Base-by-base conservation (phyloP, 23 tunicate species). In the Ciona savignyi region DNA sequence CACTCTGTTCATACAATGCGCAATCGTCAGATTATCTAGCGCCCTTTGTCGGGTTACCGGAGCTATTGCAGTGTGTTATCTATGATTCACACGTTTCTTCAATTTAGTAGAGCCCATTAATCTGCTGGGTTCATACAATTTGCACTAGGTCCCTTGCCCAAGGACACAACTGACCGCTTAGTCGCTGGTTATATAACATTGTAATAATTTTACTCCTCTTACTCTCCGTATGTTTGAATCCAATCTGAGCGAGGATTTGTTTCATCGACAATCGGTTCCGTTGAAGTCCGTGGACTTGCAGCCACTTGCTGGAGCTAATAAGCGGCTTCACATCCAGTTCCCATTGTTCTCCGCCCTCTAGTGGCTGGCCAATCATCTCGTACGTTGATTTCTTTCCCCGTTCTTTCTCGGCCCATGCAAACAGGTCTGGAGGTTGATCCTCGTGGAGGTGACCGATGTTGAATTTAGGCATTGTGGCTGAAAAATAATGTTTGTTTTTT, bases 241-340 rank as follows among this genome's bases (percentile, higher is more conserved):
- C 89, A 70, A 83, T 77, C 22, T 78, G 77, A 4, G 89, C 70
- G 66, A 83, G 49, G 29, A 83, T 83, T 56, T 83, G 89, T 21
- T 61, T 77, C 89, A 83, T 83, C 23, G 81, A 65, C 73, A 83
- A 70, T 65, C 89, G 83, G 62, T 85, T 91, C 23, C 97, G 70
- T 30, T 80, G 77, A 65, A 91, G 51, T 3, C 97, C 97, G 62
- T 91, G 91, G 11, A 76, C 66, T 76, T 85, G 70, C 74, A 91
- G 62, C 97, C 97, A 91, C 62, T 79, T 85, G 70, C 67, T 72
- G 62, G 97, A 84, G 83, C 91, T 91, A 60, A 91, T 91, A 33
- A 91, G 80, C 19, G 83, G 79, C 35, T 67, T 76, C 11, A 85
- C 97, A 77, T 91, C 97, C 0, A 88, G 76, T 60, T 88, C 96